Base-by-base conservation (phyloP, 53 echinoderm and acorn worm species). In the Stichopus horrens region DNA sequence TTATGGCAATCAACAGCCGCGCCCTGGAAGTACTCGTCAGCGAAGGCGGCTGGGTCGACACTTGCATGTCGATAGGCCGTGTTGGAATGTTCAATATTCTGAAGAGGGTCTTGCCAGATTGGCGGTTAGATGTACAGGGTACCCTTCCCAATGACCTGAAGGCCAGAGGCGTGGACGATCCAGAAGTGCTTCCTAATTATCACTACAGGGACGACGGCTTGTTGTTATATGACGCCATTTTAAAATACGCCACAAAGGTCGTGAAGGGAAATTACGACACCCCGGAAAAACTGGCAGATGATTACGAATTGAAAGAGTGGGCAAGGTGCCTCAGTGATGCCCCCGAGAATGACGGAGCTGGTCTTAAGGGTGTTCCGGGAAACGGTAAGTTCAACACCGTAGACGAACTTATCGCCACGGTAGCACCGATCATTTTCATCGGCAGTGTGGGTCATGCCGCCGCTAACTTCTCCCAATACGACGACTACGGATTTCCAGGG, bases 1-100 rank as follows among this genome's bases (percentile, higher is more conserved):
- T 97, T 14, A 92, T 97, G 52, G 97, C 97, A 7, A 97, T 97
- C 65, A 97, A 97, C 83, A 96, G 93, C n/a, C 94, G 91, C 57
- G 96, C 93, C 23, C 86, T 96, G 55, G 88, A 86, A 20, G 90
- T 93, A 58, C 88, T 96, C 53, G 93, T 96, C 5, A 87, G 75
- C 57, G 79, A 90, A 57, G 96, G 91, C 7, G 96, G 96, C 0
- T 96, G 96, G 96, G 93, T 96, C 6, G 96, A 96, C 76, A 76
- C 87, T 37, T 91, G 92, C 78, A 93, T 96, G 94, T 75, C 68
- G 13, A 92, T 96, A 20, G 96, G 96, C 18, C 90, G 93, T 11
- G 79, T 88, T 11, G 96, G 96, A 5, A 91, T 96, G 96, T 95
- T 94, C 55, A 95, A 92, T 21, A 93, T 96, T 67, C 89, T 94